phyloP scores from a whole-genome alignment of 2,797 vertebrate species.

The Poecile montanus region DNA sequence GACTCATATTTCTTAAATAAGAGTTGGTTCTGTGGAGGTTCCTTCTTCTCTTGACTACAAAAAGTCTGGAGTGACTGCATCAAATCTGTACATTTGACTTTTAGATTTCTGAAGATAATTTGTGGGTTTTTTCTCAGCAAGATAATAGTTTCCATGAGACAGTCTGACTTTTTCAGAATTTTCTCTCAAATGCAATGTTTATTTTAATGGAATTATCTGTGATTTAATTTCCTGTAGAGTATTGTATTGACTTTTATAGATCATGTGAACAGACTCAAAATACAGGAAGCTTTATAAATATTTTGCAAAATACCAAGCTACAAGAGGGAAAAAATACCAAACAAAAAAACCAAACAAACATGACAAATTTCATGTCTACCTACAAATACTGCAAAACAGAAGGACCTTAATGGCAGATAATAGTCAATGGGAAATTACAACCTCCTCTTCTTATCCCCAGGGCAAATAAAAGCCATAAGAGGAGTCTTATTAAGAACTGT shows the following conservation, averaged over 20 bases:
- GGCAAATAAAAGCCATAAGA: not conserved
- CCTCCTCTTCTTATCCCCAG: not conserved
- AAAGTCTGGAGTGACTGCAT: not conserved
- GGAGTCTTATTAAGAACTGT: not conserved
- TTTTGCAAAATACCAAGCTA: not conserved
- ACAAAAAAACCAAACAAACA: not conserved
- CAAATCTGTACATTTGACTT: not conserved
- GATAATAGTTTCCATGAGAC: not conserved
- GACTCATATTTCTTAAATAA: not conserved
- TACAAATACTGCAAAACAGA: slow-evolving; percentile 19
- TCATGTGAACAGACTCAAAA: not conserved
- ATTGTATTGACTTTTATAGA: not conserved
- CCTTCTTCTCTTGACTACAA: not conserved
- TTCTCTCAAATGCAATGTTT: not conserved
- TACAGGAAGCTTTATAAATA: not conserved
- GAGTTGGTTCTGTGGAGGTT: not conserved
- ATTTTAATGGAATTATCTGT: not conserved
- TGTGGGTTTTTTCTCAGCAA: not conserved
- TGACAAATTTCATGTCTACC: not conserved
- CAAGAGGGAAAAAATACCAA: not conserved
- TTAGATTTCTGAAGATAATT: not conserved
- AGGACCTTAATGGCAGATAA: not conserved
- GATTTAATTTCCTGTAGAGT: slow-evolving; percentile 2
- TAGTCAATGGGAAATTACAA: not conserved
- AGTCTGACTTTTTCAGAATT: not conserved